Evolutionary conservation across 2,113 vertebrate genomes (phyloP).

Genomic region (Pimephales promelas): DNA sequence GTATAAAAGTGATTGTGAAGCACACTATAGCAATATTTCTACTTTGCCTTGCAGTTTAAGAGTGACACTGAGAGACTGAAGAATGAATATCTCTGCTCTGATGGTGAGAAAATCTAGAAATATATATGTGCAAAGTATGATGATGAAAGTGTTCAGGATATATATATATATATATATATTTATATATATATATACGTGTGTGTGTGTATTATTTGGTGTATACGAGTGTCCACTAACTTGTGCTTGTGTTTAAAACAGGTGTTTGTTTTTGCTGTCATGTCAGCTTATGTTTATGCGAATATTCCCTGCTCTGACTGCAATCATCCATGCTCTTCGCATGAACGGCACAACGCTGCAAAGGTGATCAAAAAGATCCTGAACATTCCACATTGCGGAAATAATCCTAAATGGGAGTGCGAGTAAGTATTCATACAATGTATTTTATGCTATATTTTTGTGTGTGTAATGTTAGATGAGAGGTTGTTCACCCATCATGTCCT

Average conservation of each 20-base stretch:
- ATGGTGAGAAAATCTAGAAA: background rate
- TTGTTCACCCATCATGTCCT: background rate
- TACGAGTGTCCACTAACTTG: background rate
- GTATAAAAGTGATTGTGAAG: background rate
- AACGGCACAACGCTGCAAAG: accelerated
- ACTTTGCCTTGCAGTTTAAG: background rate
- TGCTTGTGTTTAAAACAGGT: slow-evolving; percentile 15
- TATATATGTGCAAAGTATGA: background rate
- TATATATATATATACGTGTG: too few relatives aligned
- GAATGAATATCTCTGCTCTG: slow-evolving; percentile 8
- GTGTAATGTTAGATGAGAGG: background rate
- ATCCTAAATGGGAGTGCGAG: background rate
- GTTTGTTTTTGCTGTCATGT: background rate
- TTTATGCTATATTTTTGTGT: background rate
- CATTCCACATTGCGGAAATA: background rate
- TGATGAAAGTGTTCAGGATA: background rate
- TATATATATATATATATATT: too few relatives aligned
- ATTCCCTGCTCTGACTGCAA: background rate
- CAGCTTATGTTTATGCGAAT: background rate
- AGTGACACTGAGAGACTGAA: background rate
- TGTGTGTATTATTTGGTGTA: background rate
- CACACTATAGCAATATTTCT: background rate
- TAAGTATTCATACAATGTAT: background rate
- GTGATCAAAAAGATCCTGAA: accelerated
- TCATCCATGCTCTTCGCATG: accelerated